phyloP scores from a whole-genome alignment of 2,797 vertebrate genomes.

The Pseudotriccus pelzelni region DNA sequence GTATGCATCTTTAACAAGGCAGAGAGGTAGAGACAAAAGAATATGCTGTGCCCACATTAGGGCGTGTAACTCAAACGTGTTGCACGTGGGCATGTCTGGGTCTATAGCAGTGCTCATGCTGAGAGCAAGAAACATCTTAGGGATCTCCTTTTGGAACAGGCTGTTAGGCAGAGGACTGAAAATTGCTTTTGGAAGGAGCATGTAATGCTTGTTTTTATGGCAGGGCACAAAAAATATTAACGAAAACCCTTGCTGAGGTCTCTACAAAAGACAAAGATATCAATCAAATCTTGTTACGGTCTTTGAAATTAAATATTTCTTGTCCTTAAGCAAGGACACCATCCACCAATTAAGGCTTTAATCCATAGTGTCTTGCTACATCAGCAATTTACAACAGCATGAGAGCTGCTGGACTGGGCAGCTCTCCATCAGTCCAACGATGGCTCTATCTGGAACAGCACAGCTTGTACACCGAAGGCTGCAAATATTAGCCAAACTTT shows the following conservation, averaged over 20 bases:
- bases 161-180: neutral
- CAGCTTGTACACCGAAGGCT: neutral
- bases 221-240: neutral
- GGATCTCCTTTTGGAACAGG: neutral
- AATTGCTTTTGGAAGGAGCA: neutral
- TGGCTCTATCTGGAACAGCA: neutral
- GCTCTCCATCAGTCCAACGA: neutral
- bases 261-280: neutral
- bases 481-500: neutral
- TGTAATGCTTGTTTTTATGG: neutral
- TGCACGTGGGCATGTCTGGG: accelerated
- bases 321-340: neutral
- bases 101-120: neutral
- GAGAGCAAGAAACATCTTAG: neutral
- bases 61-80: neutral
- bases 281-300: neutral
- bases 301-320: neutral
- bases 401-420: neutral
- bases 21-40: neutral
- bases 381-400: neutral
- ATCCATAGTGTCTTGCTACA: neutral
- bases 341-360: neutral
- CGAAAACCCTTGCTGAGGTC: neutral
- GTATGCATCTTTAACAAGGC: neutral
- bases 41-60: neutral